Conservation (phyloP, 2,888 invertebrate species). For the Pachydiplax longipennis region DNA sequence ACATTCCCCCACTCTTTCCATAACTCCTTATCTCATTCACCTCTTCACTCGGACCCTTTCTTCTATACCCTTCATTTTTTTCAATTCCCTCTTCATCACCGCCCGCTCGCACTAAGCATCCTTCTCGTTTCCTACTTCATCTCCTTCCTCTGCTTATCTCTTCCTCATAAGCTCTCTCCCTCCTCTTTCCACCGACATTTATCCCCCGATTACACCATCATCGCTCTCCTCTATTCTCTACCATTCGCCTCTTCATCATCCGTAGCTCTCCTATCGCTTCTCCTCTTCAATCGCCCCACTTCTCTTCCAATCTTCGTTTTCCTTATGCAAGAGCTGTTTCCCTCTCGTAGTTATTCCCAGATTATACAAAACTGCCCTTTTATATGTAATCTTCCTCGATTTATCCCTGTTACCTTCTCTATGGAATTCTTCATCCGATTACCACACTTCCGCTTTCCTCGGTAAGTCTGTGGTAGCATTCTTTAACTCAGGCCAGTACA, state of each 20-base stretch:
- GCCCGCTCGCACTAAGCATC: neutral
- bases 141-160: neutral
- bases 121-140: neutral
- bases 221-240: neutral
- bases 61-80: neutral
- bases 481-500: neutral
- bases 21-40: neutral
- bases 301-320: neutral
- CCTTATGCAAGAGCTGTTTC: neutral
- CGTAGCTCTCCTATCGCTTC: neutral
- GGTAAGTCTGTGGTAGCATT: neutral
- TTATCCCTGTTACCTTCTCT: neutral
- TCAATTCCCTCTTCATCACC: neutral
- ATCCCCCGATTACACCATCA: neutral
- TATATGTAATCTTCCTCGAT: neutral
- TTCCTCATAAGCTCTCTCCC: neutral
- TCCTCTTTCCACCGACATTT: neutral
- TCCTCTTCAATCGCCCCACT: neutral
- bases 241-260: neutral
- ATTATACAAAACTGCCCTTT: neutral
- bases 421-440: neutral
- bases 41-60: neutral
- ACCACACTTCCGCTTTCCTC: neutral
- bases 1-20: neutral
- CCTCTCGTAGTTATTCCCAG: neutral